Base-by-base conservation (phyloP, 2,113 vertebrate species). In the Odocoileus virginianus region DNA sequence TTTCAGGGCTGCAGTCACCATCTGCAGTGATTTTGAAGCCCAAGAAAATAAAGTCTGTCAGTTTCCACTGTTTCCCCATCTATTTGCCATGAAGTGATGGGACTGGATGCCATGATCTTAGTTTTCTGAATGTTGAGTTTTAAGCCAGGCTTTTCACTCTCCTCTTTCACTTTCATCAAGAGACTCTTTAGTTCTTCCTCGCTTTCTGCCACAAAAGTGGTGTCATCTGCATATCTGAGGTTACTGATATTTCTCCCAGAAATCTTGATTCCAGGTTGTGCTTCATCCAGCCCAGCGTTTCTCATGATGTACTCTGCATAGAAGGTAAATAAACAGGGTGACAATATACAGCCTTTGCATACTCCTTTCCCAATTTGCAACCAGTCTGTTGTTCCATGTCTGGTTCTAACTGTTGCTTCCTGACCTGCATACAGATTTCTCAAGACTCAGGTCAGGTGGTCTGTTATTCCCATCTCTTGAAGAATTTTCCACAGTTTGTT, bases 131-230 rank as follows among this genome's bases (percentile, higher is more conserved):
- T 36, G n/a, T 5, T 21, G 33, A 36, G n/a, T 11, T 67, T 36
- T 11, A 67, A 67, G n/a, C 8, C n/a, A 67, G 7, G 4, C 19
- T 67, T 36, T 36, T 67, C 64, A 67, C n/a, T 21, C n/a, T 67
- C 64, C 64, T 67, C 17, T 67, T 67, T 67, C n/a, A 36, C 64
- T 36, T 36, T 36, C 17, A 36, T 36, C 64, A 67, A 67, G 64
- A 36, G 64, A 4, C 8, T 67, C 4, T 36, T 67, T 67, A 67
- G 33, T 19, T 67, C 64, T 5, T n/a, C 16, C 19, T 67, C 4
- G 0, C 16, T 67, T 67, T 67, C 1, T 36, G 8, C 17, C 33
- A 36, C 1, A 21, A 67, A 8, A 2, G 8, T n/a, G 17, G 3
- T 67, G 2, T 67, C 33, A 67, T 67, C 33, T 36, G 8, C 64